A percentile compares a stretch with the other conserved stretches of the same genome.
phyloP scores from a whole-genome alignment of 2,797 vertebrate species.

The Cephalopachus bancanus region DNA sequence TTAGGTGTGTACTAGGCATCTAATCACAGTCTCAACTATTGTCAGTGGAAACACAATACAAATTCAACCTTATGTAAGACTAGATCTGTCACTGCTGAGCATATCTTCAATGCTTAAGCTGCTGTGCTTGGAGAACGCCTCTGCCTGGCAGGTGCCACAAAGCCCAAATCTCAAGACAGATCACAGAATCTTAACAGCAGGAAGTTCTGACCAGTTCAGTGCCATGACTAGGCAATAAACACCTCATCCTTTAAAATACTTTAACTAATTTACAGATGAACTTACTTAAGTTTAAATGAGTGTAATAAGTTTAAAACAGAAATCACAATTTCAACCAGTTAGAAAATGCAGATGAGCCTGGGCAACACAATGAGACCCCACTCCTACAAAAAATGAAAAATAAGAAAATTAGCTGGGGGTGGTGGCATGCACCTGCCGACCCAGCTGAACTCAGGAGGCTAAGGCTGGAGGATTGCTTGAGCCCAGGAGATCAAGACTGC shows the following conservation, averaged over 20 bases:
- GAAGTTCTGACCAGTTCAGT: background rate
- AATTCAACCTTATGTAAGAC: constrained; percentile 33
- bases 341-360: background rate
- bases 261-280: constrained; percentile 21
- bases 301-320: constrained; percentile 25
- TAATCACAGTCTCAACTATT: background rate
- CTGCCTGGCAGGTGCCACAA: background rate
- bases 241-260: background rate
- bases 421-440: too few species aligned
- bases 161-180: background rate
- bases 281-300: background rate
- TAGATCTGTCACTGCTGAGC: background rate
- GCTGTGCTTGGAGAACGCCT: background rate
- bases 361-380: too few species aligned
- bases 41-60: constrained; percentile 7
- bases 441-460: too few species aligned
- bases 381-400: too few species aligned
- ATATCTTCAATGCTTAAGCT: background rate
- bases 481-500: too few species aligned
- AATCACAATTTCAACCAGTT: constrained; percentile 46
- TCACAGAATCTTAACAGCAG: background rate
- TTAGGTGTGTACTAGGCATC: background rate
- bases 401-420: too few species aligned
- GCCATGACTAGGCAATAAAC: background rate
- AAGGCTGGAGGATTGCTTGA: too few species aligned